Conservation (phyloP, 2,113 vertebrate species). For the Oncorhynchus clarkii region DNA sequence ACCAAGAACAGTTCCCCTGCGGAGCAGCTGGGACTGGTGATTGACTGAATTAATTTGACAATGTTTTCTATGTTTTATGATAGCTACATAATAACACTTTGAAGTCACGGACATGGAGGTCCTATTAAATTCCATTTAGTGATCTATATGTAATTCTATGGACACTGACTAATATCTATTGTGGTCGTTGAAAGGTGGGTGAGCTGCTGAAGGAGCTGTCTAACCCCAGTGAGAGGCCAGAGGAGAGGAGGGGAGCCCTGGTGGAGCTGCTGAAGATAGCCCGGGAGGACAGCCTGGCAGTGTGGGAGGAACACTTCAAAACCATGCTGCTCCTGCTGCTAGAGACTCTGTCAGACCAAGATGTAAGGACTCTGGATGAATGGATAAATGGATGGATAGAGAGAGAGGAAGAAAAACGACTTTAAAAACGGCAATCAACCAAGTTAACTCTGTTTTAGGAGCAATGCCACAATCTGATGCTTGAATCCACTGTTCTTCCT, state of each 20-base stretch:
- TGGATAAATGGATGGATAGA: not conserved
- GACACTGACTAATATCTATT: too few species aligned
- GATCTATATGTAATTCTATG: too few species aligned
- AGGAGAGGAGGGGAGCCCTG: slow-evolving; percentile 86
- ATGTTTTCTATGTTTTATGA: too few species aligned
- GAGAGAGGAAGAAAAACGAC: too few species aligned
- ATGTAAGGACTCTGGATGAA: slow-evolving; percentile 67
- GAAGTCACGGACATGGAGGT: too few species aligned
- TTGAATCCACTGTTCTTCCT: too few species aligned
- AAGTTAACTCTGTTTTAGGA: too few species aligned
- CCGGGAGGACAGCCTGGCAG: slow-evolving; percentile 82
- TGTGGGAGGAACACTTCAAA: slow-evolving; percentile 98
- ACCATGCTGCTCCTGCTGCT: slow-evolving; percentile 89
- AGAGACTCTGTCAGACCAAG: slow-evolving; percentile 91
- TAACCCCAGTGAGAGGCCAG: slow-evolving; percentile 84
- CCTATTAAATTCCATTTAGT: too few species aligned
- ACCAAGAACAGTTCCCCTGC: slow-evolving; percentile 60
- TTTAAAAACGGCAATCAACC: too few species aligned
- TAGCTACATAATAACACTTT: too few species aligned
- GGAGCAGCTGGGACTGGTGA: slow-evolving; percentile 82
- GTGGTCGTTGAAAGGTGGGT: slow-evolving; percentile 56
- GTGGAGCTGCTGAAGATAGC: slow-evolving; percentile 90
- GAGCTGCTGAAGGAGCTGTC: slow-evolving; percentile 90
- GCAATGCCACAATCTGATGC: too few species aligned
- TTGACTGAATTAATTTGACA: too few species aligned